Percentiles rank a stretch among this genome's conserved stretches.
phyloP scores from a whole-genome alignment of 2,888 invertebrate genomes.

The Rutpela maculata region DNA sequence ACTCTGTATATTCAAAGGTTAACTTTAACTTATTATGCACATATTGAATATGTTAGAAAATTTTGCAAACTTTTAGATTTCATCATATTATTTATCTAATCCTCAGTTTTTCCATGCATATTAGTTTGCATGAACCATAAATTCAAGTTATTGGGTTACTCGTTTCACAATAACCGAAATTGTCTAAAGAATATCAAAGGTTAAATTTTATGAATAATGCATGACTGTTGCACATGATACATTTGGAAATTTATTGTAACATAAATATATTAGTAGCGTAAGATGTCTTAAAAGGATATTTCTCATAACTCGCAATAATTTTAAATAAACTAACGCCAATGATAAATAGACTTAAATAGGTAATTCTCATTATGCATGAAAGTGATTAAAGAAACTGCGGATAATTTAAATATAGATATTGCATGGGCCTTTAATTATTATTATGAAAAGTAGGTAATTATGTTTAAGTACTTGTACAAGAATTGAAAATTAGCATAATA shows the following conservation, averaged over 20 bases:
- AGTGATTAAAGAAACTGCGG: background rate
- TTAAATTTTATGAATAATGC: slow-evolving; percentile 29
- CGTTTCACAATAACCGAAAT: slow-evolving; percentile 29
- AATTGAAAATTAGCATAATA: slow-evolving; percentile 18
- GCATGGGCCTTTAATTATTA: slow-evolving; percentile 12
- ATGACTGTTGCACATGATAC: slow-evolving; percentile 17
- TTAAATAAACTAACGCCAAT: slow-evolving; percentile 14
- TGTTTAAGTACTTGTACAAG: background rate
- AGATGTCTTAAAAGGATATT: slow-evolving; percentile 30
- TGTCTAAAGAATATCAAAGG: slow-evolving; percentile 28
- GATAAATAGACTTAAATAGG: slow-evolving; percentile 11
- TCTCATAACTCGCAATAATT: slow-evolving; percentile 26
- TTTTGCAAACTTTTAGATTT: background rate
- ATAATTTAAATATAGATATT: slow-evolving; percentile 28
- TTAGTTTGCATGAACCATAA: background rate
- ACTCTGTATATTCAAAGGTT: too few species aligned
- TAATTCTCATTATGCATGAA: slow-evolving; percentile 27
- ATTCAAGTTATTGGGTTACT: slow-evolving; percentile 17
- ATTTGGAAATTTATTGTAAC: slow-evolving; percentile 33
- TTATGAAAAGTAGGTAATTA: slow-evolving; percentile 25
- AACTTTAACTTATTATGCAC: too few species aligned
- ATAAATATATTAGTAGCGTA: background rate
- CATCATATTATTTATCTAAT: background rate
- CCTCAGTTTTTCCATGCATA: background rate
- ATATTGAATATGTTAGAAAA: too few species aligned